Base-by-base conservation (phyloP, 2,797 vertebrate genomes). In the Hafferia zeledoni region DNA sequence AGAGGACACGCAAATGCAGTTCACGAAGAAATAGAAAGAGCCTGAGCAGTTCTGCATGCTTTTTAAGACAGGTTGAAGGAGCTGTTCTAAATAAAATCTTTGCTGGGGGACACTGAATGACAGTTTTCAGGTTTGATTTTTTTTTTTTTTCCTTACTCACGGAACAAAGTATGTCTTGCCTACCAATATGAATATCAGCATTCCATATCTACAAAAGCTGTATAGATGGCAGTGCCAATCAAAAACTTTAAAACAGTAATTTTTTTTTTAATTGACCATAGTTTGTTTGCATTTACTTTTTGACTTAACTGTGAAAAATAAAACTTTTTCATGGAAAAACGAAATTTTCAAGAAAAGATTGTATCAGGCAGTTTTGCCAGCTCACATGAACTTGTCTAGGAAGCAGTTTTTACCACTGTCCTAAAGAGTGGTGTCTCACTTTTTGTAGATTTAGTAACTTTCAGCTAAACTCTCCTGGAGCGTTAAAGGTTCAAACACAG, bases 21-120 rank as follows among this genome's bases (percentile, higher is more conserved):
- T 90, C 4, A 41, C 33, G 37, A 86, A 71, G 61, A 81, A 76
- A 86, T 0, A 78, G 37, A 35, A 83, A 39, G 44, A 71, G 19
- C 20, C 35, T 31, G 15, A 83, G 28, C 1, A 0, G 35, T 75
- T 74, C 55, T 47, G 23, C 18, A n/a, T 60, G 49, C 6, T 71
- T 89, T 81, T 76, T 43, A 59, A 79, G 75, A 57, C 33, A 72
- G 17, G 11, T 33, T 68, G 65, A 87, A 94, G 31, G 28, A 90
- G 23, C 2, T 83, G 25, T 56, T 91, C 41, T 64, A 77, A 64
- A 80, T 23, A 47, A 75, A 85, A 59, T 64, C 19, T 69, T 72
- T 79, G 10, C 24, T 65, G 35, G 4, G 22, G 22, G 6, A 59
- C 18, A 65, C 6, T 53, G 65, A 74, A 87, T 5, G 13, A 27